These are phyloP conservation scores for Argynnis bischoffii DNA, from an alignment of 2,888 invertebrate species.

Conservation along the genomic window DNA sequence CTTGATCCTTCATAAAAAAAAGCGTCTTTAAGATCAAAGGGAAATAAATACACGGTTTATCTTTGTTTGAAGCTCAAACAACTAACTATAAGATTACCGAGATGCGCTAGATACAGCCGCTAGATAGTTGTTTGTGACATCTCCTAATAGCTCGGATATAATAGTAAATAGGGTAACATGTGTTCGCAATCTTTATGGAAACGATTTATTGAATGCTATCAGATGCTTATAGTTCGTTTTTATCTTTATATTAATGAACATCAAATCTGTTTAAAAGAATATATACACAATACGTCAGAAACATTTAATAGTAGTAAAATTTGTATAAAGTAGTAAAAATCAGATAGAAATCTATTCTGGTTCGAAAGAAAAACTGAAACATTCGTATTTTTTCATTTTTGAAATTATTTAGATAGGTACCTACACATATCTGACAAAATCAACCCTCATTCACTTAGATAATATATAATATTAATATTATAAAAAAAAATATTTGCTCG, in stretches of 20 bases:
- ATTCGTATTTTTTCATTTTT: too few species aligned
- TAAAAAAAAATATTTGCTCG: too few species aligned
- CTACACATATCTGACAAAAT: too few species aligned
- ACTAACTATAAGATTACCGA: conserved; percentile 24
- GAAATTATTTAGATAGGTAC: too few species aligned
- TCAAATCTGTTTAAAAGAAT: neutral
- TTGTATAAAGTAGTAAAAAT: too few species aligned
- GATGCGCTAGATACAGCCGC: conserved; percentile 29
- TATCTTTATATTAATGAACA: conserved; percentile 1
- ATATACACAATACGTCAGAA: too few species aligned
- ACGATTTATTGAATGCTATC: conserved; percentile 14
- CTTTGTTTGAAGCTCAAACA: conserved; percentile 28
- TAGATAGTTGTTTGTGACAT: conserved; percentile 34
- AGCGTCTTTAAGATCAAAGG: conserved; percentile 24
- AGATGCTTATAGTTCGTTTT: conserved; percentile 2
- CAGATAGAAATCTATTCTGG: too few species aligned
- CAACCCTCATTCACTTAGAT: too few species aligned
- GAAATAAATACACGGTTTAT: conserved; percentile 26
- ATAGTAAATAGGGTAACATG: conserved; percentile 30
- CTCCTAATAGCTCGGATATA: conserved; percentile 31
- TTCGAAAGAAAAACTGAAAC: too few species aligned
- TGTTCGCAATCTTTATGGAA: conserved; percentile 17
- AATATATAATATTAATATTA: too few species aligned
- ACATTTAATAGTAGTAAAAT: too few species aligned
- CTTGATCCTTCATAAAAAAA: conserved; percentile 24